Conservation (phyloP, 2,888 invertebrate species). For the Lasioglossum morio region DNA sequence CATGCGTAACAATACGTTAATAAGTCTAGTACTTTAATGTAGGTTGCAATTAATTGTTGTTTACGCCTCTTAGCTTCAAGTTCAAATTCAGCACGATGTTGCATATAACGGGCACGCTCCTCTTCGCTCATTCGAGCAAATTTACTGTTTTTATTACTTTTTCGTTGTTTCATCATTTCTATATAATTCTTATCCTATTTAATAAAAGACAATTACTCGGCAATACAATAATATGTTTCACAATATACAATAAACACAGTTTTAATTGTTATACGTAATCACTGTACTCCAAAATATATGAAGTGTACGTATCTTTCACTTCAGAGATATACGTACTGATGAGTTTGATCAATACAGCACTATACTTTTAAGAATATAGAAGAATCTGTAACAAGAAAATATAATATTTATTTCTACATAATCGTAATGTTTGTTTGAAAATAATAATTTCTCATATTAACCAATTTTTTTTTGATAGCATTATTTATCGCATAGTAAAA, state of each 20-base stretch:
- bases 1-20: neutral
- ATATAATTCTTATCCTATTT: neutral
- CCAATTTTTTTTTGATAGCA: neutral
- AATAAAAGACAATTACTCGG: neutral
- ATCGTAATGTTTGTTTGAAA: neutral
- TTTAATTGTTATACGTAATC: neutral
- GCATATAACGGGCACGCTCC: conserved; percentile 92
- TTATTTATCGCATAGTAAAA: neutral
- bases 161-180: conserved; percentile 86
- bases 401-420: neutral
- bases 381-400: neutral
- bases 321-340: neutral
- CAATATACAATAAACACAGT: neutral
- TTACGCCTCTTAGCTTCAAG: conserved; percentile 92
- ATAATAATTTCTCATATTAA: neutral
- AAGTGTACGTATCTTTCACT: neutral
- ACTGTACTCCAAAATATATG: neutral
- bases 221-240: neutral
- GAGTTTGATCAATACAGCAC: neutral
- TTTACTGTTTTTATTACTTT: conserved; percentile 90
- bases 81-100: conserved; percentile 92
- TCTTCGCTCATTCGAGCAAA: conserved; percentile 94
- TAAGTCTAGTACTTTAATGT: conserved; percentile 89
- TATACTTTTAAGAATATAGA: neutral
- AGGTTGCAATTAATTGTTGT: conserved; percentile 91